Percentiles rank a stretch among this genome's conserved stretches.
Evolutionary conservation across 2,888 invertebrate genomes (phyloP).

Genomic region (Melanophora roralis): DNA sequence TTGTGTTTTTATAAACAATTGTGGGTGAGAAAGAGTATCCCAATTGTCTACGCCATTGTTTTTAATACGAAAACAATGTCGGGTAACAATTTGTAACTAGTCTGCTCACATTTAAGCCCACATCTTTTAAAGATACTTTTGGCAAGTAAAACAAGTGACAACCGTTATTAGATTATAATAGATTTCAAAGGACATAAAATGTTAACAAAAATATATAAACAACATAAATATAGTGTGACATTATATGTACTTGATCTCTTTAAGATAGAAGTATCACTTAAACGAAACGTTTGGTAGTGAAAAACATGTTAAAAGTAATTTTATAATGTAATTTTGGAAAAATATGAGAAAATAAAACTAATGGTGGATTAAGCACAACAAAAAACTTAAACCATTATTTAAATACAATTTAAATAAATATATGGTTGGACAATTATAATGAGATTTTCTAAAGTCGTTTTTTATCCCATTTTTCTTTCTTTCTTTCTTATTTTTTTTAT

Average conservation of each 20-base stretch:
- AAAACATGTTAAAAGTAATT: not conserved
- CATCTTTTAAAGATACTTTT: not conserved
- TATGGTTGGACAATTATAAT: no score
- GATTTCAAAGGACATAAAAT: conserved; percentile 18
- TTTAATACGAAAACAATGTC: conserved; percentile 57
- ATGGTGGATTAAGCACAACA: not conserved
- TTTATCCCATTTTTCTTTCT: no score
- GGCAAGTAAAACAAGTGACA: conserved; percentile 30
- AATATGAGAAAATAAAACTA: not conserved
- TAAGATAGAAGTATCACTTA: no score
- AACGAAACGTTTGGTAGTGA: no score
- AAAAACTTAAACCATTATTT: no score
- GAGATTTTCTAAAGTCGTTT: no score
- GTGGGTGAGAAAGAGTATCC: not conserved
- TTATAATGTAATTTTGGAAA: not conserved
- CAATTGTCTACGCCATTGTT: conserved; percentile 32
- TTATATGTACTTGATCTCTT: no score
- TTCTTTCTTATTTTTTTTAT: no score
- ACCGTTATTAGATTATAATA: conserved; percentile 57
- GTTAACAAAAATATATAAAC: not conserved
- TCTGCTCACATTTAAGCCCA: conserved; percentile 30
- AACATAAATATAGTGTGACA: no score
- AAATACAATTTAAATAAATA: no score
- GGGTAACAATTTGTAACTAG: conserved; percentile 55
- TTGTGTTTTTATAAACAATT: no score